Conservation (phyloP, 2,797 vertebrate species). For the Falco naumanni region DNA sequence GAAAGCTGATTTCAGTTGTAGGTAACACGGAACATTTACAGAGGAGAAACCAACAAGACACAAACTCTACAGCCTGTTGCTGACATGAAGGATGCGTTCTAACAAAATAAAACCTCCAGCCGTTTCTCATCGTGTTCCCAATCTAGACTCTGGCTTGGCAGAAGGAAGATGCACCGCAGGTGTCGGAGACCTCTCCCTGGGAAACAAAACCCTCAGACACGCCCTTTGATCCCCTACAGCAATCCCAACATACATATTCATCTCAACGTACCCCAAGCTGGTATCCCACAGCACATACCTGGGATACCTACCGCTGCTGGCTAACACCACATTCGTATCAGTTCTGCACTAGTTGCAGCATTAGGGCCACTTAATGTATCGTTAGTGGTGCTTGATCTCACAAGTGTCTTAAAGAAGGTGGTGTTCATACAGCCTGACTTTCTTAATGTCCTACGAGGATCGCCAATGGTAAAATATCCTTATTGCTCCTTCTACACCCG, state of each 20-base stretch:
- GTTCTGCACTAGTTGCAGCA: background rate
- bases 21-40: conserved; percentile 3
- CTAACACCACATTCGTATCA: background rate
- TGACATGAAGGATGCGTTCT: background rate
- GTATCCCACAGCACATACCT: conserved; percentile 58
- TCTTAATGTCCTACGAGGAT: background rate
- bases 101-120: conserved; percentile 46
- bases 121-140: conserved; percentile 51
- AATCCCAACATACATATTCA: conserved; percentile 53
- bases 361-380: background rate
- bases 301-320: conserved; percentile 37
- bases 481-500: background rate
- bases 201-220: conserved; percentile 72
- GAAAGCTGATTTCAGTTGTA: conserved; percentile 58
- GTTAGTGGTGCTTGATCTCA: conserved; percentile 5
- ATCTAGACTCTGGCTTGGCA: conserved; percentile 61
- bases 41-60: conserved; percentile 41
- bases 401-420: conserved; percentile 30
- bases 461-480: background rate
- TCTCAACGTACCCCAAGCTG: conserved; percentile 16
- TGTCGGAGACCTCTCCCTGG: conserved; percentile 65
- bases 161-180: conserved; percentile 46
- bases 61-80: conserved; percentile 19
- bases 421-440: background rate
- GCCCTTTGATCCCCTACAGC: conserved; percentile 62